Evolutionary conservation across 2,113 vertebrate species (phyloP).

Genomic region (Entelurus aequoreus): DNA sequence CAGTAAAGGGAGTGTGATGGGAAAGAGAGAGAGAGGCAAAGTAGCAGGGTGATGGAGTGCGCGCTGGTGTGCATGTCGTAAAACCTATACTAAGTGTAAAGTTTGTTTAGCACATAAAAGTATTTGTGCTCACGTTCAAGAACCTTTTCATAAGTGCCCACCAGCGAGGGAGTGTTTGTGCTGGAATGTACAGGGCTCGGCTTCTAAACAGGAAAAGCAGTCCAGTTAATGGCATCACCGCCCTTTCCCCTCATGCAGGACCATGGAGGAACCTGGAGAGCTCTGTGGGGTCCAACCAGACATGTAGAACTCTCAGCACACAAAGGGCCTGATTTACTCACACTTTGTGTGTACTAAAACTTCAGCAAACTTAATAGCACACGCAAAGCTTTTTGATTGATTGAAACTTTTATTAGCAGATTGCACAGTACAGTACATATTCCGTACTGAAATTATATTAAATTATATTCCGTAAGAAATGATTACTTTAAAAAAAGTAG

Average conservation of each 20-base stretch:
- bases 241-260: conserved; percentile 51
- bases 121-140: conserved; percentile 39
- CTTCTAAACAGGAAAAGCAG: conserved; percentile 66
- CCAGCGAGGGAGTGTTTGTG: conserved; percentile 21
- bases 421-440: too few species aligned
- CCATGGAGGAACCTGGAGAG: conserved; percentile 21
- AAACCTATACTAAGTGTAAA: conserved; percentile 60
- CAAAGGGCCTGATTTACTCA: too few species aligned
- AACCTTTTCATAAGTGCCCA: conserved; percentile 36
- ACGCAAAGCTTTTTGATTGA: too few species aligned
- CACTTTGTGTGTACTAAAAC: too few species aligned
- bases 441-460: too few species aligned
- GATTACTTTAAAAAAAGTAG: too few species aligned
- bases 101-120: conserved; percentile 52
- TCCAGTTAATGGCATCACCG: conserved; percentile 54
- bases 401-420: too few species aligned
- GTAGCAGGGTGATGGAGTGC: conserved; percentile 37
- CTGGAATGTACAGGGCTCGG: conserved; percentile 55
- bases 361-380: too few species aligned
- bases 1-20: conserved; percentile 56
- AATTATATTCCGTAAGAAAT: too few species aligned
- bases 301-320: too few species aligned
- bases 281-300: conserved; percentile 6
- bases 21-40: conserved; percentile 23
- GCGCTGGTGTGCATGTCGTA: conserved; percentile 28